Evolutionary conservation across 2,797 vertebrate species (phyloP), one percentile per base, ranked within the genome.

Genomic region (Eulemur mongoz): DNA sequence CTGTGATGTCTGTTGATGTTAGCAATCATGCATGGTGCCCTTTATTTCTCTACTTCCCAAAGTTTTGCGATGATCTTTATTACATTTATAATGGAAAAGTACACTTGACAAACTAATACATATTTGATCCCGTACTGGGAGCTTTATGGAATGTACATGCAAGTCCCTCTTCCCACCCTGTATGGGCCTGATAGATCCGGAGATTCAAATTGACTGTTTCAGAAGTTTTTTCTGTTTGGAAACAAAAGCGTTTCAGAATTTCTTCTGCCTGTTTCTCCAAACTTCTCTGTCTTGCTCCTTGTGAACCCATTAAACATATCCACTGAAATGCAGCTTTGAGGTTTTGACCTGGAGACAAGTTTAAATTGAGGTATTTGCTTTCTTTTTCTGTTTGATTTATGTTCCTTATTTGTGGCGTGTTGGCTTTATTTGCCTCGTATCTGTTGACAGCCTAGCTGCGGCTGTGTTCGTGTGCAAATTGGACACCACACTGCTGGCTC

Each of bases 41-140:
- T 93, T 76, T 52, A 25, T 40, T 81, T 91, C 63, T 70, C 54
- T 89, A 1, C 25, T 69, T 94, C 23, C n/a, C 23, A 61, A n/a
- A 23, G 72, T 85, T 43, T 67, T 81, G n/a, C 63, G 35, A 65
- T 70, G 35, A 61, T 40, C 10, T 67, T 54, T 69, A 54, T 93
- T 69, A 54, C 20, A 69, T 94, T 59, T 75, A 61, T 75, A 86
- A 89, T 95, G 13, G 84, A 80, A 76, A 93, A 70, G 10, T 59
- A n/a, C 12, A n/a, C 10, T 70, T 94, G 75, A 43, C 12, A 88
- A 48, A 22, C 70, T 61, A 78, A 67, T 89, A 67, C 7, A 5
- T n/a, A 48, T 79, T 90, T 73, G 65, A 93, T 54, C 22, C 30
- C 43, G 0, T 12, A 18, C 27, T 48, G 15, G 43, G 27, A 57